Percentiles rank a stretch among this genome's conserved stretches.
phyloP scores from a whole-genome alignment of 1,140 invertebrate genomes.

The Papilio dardanus region DNA sequence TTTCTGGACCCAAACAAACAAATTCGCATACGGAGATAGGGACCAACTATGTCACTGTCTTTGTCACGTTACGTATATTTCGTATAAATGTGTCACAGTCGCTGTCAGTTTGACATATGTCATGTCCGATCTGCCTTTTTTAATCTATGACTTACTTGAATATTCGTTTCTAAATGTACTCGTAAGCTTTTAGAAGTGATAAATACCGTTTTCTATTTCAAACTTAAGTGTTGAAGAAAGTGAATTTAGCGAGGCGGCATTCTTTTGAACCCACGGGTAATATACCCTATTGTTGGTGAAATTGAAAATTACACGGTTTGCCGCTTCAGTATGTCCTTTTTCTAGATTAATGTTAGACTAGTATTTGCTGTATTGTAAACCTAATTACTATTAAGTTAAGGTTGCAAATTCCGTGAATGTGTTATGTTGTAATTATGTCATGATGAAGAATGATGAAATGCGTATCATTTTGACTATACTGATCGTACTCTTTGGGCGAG shows the following conservation, averaged over 20 bases:
- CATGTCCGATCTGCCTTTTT: no score
- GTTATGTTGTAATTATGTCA: no score
- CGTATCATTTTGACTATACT: no score
- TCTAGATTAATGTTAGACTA: slow-evolving; percentile 21
- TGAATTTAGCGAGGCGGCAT: slow-evolving; percentile 40
- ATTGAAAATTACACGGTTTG: slow-evolving; percentile 55
- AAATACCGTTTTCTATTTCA: background rate
- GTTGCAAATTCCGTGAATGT: background rate
- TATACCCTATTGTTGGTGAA: slow-evolving; percentile 49
- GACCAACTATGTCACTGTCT: no score
- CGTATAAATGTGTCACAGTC: no score
- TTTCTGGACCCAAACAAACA: no score
- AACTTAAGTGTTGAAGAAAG: slow-evolving; percentile 33
- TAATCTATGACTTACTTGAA: no score
- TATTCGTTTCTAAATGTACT: background rate
- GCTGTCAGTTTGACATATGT: no score
- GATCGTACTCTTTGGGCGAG: no score
- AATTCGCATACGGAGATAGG: no score
- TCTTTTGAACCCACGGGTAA: slow-evolving; percentile 42
- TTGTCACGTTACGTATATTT: no score
- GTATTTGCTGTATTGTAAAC: background rate
- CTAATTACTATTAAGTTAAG: background rate
- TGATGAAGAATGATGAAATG: no score
- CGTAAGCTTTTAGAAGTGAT: background rate
- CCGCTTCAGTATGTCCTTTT: slow-evolving; percentile 37